Evolutionary conservation across 1,140 invertebrate species (phyloP).

Genomic region (Drosophila pectinifera): DNA sequence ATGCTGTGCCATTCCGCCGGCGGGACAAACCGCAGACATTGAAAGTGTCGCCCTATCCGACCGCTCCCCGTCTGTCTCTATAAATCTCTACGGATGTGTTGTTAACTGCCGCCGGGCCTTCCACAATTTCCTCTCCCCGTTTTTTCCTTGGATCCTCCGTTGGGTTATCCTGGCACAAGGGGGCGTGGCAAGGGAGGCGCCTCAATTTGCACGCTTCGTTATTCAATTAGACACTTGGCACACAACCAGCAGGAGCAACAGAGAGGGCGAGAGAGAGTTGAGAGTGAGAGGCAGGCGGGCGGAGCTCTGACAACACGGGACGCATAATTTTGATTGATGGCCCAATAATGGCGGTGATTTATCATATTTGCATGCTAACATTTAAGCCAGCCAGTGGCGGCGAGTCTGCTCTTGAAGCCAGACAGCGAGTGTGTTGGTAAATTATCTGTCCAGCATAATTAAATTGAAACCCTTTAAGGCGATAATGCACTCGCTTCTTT

Average conservation of each 20-base stretch:
- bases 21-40: slow-evolving; percentile 71
- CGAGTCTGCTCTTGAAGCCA: slow-evolving; percentile 31
- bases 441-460: slow-evolving; percentile 34
- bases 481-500: neutral
- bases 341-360: slow-evolving; percentile 82
- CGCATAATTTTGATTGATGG: slow-evolving; percentile 84
- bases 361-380: slow-evolving; percentile 82
- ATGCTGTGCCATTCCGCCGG: slow-evolving; percentile 45
- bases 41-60: slow-evolving; percentile 52
- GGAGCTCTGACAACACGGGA: slow-evolving; percentile 34
- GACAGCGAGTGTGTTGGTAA: slow-evolving; percentile 12
- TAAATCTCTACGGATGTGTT: slow-evolving; percentile 78
- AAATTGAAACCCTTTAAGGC: slow-evolving; percentile 32
- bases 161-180: slow-evolving; percentile 6
- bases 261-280: slow-evolving; percentile 8
- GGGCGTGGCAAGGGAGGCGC: slow-evolving; percentile 26
- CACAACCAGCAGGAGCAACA: slow-evolving; percentile 24
- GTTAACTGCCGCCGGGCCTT: slow-evolving; percentile 64
- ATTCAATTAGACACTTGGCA: slow-evolving; percentile 83
- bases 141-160: slow-evolving; percentile 16
- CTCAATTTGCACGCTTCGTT: slow-evolving; percentile 83
- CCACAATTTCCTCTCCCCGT: slow-evolving; percentile 1
- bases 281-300: slow-evolving; percentile 18
- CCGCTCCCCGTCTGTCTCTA: slow-evolving; percentile 44
- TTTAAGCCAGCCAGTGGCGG: slow-evolving; percentile 35